A percentile compares a stretch with the other conserved stretches of the same genome.
Conservation (phyloP, 2,888 invertebrate genomes). For the Trilocha varians region DNA sequence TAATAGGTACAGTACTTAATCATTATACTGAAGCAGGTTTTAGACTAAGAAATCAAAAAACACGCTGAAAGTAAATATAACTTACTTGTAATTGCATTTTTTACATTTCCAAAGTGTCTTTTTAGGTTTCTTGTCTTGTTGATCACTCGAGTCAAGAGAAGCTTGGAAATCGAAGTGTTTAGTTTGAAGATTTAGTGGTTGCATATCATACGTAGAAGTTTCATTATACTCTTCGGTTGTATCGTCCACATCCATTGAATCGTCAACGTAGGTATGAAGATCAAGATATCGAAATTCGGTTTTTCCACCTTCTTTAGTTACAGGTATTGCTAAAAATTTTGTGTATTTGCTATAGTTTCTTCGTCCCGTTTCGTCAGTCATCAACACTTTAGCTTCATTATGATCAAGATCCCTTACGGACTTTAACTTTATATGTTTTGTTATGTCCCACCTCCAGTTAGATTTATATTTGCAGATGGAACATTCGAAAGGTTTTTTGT, state of each 20-base stretch:
- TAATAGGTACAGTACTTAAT: too few species aligned
- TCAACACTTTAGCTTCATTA: constrained; percentile 84
- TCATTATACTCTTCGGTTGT: constrained; percentile 59
- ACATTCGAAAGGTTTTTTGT: constrained; percentile 96
- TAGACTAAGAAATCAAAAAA: constrained; percentile 1
- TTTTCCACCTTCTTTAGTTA: constrained; percentile 72
- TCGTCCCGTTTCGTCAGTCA: constrained; percentile 93
- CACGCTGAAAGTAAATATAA: constrained; percentile 13
- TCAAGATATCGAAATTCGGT: constrained; percentile 61
- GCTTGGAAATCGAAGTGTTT: constrained; percentile 41
- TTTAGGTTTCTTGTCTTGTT: constrained; percentile 69
- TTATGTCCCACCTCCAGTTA: constrained; percentile 98
- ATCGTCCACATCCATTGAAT: constrained; percentile 61
- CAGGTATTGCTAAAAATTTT: constrained; percentile 82
- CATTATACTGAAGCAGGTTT: too few species aligned
- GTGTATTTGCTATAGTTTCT: constrained; percentile 95
- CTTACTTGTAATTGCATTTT: constrained; percentile 89
- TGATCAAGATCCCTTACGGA: constrained; percentile 88
- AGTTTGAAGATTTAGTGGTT: constrained; percentile 75
- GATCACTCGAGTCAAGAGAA: constrained; percentile 23
- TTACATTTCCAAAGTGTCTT: constrained; percentile 91
- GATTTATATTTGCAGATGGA: constrained; percentile 94
- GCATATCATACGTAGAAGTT: constrained; percentile 65
- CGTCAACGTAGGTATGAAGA: constrained; percentile 47
- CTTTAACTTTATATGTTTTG: constrained; percentile 94